Percentiles rank a stretch among this genome's conserved stretches.
Conservation (phyloP, 2,113 vertebrate species). For the Gnathonemus echidnorhynchus region DNA sequence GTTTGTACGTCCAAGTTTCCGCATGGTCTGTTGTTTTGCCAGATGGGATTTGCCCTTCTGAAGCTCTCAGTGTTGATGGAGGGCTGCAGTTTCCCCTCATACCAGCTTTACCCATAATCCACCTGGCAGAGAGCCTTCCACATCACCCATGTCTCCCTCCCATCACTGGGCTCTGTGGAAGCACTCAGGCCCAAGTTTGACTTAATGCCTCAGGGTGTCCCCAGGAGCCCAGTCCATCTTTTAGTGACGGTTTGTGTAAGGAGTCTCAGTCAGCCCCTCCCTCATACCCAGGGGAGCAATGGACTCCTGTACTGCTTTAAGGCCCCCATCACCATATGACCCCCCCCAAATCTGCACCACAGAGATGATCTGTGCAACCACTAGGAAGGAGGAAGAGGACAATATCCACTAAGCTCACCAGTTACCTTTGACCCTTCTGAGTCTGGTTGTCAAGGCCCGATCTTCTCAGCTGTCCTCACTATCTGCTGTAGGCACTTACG, state of each 20-base stretch:
- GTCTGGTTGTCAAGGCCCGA: background rate
- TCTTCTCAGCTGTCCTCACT: too few species aligned
- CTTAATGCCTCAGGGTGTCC: background rate
- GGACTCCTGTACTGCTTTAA: background rate
- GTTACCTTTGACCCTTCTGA: background rate
- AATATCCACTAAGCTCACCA: background rate
- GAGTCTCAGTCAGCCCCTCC: background rate
- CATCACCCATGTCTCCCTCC: background rate
- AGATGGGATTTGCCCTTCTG: constrained; percentile 29
- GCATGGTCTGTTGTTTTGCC: constrained; percentile 10
- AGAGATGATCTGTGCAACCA: background rate
- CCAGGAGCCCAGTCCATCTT: background rate
- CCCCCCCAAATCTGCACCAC: background rate
- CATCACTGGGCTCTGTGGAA: background rate
- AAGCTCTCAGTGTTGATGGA: background rate
- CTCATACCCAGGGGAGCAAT: background rate
- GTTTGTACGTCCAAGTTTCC: background rate
- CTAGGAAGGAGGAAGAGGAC: background rate
- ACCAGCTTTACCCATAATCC: background rate
- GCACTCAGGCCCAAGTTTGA: background rate
- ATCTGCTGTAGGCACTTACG: too few species aligned
- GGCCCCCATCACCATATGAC: background rate
- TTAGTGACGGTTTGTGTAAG: background rate
- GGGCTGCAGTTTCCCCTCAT: background rate
- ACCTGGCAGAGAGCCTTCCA: background rate